phyloP scores from a whole-genome alignment of 53 echinoderm and acorn worm genomes.

The Patiria pectinifera region DNA sequence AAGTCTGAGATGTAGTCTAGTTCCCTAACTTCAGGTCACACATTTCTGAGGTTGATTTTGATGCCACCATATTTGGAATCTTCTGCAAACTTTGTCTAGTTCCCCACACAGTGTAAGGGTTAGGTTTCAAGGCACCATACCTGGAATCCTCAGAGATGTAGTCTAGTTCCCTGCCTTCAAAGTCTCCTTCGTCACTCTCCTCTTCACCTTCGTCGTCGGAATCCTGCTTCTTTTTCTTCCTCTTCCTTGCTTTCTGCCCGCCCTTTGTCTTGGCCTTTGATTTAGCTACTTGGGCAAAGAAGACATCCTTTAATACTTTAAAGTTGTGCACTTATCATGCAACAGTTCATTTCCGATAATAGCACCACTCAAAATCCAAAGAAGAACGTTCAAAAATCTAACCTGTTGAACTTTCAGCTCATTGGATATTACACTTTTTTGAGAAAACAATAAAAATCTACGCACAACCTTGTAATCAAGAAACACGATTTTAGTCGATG shows the following conservation, averaged over 20 bases:
- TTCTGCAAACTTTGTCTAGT: too few species aligned
- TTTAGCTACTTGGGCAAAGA: conserved; percentile 32
- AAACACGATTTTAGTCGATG: too few species aligned
- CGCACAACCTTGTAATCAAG: too few species aligned
- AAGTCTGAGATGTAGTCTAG: conserved; percentile 85
- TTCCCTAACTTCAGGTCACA: conserved; percentile 76
- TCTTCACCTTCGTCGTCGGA: conserved; percentile 89
- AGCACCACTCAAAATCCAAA: too few species aligned
- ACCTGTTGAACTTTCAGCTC: too few species aligned
- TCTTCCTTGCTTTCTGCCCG: conserved; percentile 48
- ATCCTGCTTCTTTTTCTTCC: conserved; percentile 82
- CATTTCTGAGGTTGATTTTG: too few species aligned
- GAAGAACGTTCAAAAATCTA: too few species aligned
- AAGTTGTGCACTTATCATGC: too few species aligned
- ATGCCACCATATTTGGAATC: too few species aligned
- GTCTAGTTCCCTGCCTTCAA: conserved; percentile 94
- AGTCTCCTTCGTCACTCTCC: conserved; percentile 98
- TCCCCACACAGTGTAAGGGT: neutral
- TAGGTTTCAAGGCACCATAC: conserved; percentile 48
- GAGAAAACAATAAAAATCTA: too few species aligned
- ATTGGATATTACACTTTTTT: too few species aligned
- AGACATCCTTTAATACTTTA: neutral
- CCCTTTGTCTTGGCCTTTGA: conserved; percentile 58
- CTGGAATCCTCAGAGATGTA: conserved; percentile 96
- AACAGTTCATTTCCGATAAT: too few species aligned